A percentile compares a stretch with the other conserved stretches of the same genome.
Conservation (phyloP, 2,113 vertebrate genomes). For the Emberiza fucata region DNA sequence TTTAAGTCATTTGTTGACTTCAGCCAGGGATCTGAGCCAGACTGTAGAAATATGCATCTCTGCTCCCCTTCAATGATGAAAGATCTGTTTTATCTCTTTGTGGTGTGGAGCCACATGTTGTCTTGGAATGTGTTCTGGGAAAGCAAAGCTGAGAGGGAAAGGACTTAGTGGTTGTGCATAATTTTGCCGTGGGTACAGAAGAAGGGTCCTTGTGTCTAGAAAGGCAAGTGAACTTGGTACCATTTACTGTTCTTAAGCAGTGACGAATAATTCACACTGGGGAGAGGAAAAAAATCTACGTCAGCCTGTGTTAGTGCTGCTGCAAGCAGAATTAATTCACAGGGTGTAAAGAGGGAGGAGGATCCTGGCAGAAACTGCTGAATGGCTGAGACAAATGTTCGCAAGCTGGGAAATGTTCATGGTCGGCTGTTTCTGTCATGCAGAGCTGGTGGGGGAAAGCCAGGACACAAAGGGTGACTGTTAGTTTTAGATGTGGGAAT, state of each 20-base stretch:
- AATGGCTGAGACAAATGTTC: constrained; percentile 39
- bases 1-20: not conserved
- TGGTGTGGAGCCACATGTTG: not conserved
- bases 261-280: not conserved
- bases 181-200: not conserved
- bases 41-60: not conserved
- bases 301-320: constrained; percentile 37
- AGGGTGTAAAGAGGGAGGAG: constrained; percentile 13
- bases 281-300: not conserved
- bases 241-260: not conserved
- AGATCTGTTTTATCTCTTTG: constrained; percentile 19
- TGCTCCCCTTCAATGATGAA: not conserved
- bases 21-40: not conserved
- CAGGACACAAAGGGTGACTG: not conserved
- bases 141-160: not conserved
- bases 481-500: not conserved
- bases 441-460: not conserved
- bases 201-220: not conserved
- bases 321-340: constrained; percentile 60
- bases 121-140: not conserved
- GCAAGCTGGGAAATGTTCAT: not conserved
- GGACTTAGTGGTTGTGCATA: not conserved
- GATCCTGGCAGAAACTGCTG: constrained; percentile 46
- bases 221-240: not conserved
- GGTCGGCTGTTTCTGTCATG: constrained; percentile 18